Evolutionary conservation across 1,140 invertebrate genomes (phyloP).

Genomic region (Zaprionus camerounensis): DNA sequence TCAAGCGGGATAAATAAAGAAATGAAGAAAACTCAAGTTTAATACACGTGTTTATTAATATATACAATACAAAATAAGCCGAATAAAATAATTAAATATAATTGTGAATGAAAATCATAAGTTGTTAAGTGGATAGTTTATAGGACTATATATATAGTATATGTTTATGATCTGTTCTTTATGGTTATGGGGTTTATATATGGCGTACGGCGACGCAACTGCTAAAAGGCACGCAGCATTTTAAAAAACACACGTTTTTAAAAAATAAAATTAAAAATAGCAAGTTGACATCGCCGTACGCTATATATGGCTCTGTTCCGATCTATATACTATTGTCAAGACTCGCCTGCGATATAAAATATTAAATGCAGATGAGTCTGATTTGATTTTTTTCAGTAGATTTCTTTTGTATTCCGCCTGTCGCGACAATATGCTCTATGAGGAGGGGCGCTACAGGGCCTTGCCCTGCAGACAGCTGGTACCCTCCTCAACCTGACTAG

Average conservation of each 20-base stretch:
- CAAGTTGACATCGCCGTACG: conserved; percentile 54
- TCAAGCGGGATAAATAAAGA: conserved; percentile 31
- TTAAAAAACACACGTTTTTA: conserved; percentile 82
- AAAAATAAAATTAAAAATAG: conserved; percentile 77
- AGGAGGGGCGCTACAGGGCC: conserved; percentile 19
- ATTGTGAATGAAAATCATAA: conserved; percentile 58
- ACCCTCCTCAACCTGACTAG: conserved; percentile 59
- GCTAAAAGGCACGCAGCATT: conserved; percentile 84
- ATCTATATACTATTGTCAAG: conserved; percentile 20
- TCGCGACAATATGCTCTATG: conserved; percentile 36
- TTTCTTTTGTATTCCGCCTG: conserved; percentile 5
- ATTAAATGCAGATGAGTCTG: conserved; percentile 33
- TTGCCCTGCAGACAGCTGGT: conserved; percentile 14
- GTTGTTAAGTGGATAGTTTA: conserved; percentile 22
- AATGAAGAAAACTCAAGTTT: conserved; percentile 48
- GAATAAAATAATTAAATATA: conserved; percentile 56
- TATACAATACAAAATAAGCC: conserved; percentile 59
- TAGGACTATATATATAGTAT: conserved; percentile 5
- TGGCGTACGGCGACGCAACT: conserved; percentile 58
- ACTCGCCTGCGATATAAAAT: conserved; percentile 65
- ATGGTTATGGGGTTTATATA: conserved; percentile 11
- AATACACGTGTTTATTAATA: conserved; percentile 69
- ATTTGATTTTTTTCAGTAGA: conserved; percentile 17
- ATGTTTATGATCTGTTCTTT: conserved; percentile 5
- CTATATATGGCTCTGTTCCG: not conserved